Conservation (phyloP, 2,888 invertebrate species). For the Tillus elongatus region DNA sequence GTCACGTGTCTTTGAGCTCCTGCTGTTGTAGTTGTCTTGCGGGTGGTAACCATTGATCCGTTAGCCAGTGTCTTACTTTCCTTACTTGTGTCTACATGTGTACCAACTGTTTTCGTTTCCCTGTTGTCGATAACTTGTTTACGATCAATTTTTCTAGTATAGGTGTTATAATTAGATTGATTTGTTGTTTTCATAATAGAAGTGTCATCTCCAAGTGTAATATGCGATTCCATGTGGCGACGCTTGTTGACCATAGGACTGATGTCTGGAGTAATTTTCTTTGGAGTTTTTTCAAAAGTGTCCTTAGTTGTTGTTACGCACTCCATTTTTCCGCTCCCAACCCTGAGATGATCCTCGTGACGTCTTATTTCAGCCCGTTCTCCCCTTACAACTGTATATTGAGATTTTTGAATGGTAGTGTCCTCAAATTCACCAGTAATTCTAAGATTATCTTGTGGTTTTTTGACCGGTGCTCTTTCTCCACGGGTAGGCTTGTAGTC, state of each 20-base stretch:
- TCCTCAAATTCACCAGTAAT: constrained; percentile 46
- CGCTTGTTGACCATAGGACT: constrained; percentile 45
- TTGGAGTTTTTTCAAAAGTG: constrained; percentile 48
- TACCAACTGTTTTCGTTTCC: constrained; percentile 11
- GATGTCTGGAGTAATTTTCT: constrained; percentile 45
- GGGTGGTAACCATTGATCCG: constrained; percentile 47
- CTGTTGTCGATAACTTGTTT: constrained; percentile 19
- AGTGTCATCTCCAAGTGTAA: constrained; percentile 51
- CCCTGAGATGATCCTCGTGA: constrained; percentile 45
- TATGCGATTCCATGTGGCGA: constrained; percentile 59
- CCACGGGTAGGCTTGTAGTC: constrained; percentile 41
- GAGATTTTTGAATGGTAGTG: constrained; percentile 41
- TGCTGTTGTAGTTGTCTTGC: constrained; percentile 41
- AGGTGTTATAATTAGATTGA: constrained; percentile 48
- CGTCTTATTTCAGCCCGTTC: constrained; percentile 44
- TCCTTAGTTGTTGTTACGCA: constrained; percentile 45
- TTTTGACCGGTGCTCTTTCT: constrained; percentile 44
- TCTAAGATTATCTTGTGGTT: constrained; percentile 50
- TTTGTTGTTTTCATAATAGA: constrained; percentile 49
- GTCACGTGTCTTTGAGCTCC: constrained; percentile 25
- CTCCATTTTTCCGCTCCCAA: constrained; percentile 47
- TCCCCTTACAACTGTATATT: constrained; percentile 42
- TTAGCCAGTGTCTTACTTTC: constrained; percentile 40
- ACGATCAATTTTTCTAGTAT: constrained; percentile 29
- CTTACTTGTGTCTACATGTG: constrained; percentile 12